A percentile compares a stretch with the other conserved stretches of the same genome.
These are phyloP conservation scores for Catharus minimus DNA, from an alignment of 2,113 vertebrate species.

Conservation along the genomic window DNA sequence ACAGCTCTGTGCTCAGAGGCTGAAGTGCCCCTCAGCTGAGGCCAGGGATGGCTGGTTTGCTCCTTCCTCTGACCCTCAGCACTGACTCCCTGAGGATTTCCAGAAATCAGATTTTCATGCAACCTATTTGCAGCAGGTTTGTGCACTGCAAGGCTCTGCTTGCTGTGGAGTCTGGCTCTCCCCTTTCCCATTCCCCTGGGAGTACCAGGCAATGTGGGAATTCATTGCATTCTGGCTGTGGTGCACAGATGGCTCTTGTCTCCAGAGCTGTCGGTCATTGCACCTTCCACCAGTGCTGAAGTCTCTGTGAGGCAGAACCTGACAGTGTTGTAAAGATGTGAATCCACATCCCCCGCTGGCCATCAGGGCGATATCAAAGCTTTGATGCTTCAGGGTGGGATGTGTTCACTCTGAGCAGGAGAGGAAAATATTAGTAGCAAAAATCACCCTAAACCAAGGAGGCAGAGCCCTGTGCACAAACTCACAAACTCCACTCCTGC, in stretches of 20 bases:
- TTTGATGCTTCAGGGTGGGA: neutral
- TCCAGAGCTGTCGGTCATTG: accelerated
- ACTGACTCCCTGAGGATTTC: neutral
- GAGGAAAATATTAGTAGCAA: neutral
- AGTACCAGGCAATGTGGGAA: neutral
- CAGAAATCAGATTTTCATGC: neutral
- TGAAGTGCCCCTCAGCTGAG: neutral
- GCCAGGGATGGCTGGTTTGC: neutral
- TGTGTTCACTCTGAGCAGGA: neutral
- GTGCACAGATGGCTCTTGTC: neutral
- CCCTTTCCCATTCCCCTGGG: neutral
- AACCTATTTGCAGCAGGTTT: neutral
- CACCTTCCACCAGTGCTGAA: neutral
- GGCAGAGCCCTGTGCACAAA: neutral
- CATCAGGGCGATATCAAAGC: neutral
- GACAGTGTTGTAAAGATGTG: neutral
- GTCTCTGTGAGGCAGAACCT: neutral
- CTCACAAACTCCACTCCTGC: neutral
- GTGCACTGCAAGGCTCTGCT: neutral
- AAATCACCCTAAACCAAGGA: neutral
- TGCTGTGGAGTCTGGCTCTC: neutral
- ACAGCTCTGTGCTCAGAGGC: neutral
- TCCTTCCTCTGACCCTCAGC: neutral
- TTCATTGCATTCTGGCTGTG: accelerated
- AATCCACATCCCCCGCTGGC: neutral